phyloP scores from a whole-genome alignment of 2,888 invertebrate species.

The Ariolimax columbianus region DNA sequence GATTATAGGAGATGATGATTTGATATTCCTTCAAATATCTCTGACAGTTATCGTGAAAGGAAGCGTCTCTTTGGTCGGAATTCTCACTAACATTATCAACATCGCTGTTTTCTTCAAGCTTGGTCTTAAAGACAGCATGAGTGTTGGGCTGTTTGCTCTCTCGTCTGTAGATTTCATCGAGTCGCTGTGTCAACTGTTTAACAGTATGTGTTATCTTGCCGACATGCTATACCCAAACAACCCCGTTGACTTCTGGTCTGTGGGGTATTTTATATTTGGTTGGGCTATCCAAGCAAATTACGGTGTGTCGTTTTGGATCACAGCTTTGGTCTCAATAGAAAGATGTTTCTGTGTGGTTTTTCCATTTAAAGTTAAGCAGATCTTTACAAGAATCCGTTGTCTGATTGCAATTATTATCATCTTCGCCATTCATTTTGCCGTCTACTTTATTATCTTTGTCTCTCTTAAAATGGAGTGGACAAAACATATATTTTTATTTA shows the following conservation, averaged over 20 bases:
- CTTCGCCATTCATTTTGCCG: neutral
- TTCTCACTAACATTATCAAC: constrained; percentile 26
- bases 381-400: constrained; percentile 24
- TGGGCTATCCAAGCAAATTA: neutral
- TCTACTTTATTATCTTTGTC: constrained; percentile 18
- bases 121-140: constrained; percentile 45
- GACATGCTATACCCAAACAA: neutral
- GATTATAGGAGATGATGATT: neutral
- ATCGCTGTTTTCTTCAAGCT: constrained; percentile 21
- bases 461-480: neutral
- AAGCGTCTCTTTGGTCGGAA: neutral
- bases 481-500: neutral
- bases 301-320: constrained; percentile 36
- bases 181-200: neutral
- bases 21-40: neutral
- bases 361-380: constrained; percentile 30
- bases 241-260: neutral
- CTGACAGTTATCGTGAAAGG: neutral
- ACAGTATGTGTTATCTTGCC: neutral
- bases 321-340: constrained; percentile 23
- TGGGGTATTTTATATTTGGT: constrained; percentile 4
- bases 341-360: constrained; percentile 43
- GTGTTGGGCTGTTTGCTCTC: constrained; percentile 35
- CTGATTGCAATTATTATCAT: neutral
- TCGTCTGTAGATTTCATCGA: constrained; percentile 37